Base-by-base conservation (phyloP, 2,797 vertebrate species). In the Brotula barbata region DNA sequence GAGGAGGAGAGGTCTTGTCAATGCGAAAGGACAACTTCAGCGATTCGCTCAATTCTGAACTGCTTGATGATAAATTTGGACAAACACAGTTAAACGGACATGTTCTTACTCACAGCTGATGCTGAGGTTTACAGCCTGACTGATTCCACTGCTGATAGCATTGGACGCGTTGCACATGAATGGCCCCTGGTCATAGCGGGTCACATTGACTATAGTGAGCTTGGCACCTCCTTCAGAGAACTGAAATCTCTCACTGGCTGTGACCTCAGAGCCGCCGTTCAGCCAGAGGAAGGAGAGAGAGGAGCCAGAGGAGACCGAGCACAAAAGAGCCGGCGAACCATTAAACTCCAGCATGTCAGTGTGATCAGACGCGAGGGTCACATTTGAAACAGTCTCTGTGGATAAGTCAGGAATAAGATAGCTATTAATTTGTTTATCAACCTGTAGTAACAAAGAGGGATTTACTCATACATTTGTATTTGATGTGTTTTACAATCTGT, bases 91-190 rank as follows among this genome's bases (percentile, higher is more conserved):
- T 23, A 21, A 33, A 45, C 8, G 14, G 11, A 56, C 10, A 2
- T 22, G 2, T 0, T 52, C 10, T 1, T 68, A 88, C 90, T 91
- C 64, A 92, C 90, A 92, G 76, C 28, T 86, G 68, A 91, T 71
- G 7, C 64, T 80, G 5, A 92, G 64, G n/a, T 33, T 43, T 1
- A 89, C 43, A 14, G 68, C 1, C 28, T 47, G 13, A 40, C 89
- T 90, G 21, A 45, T 78, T 31, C 7, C 71, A 1, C 74, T 70
- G 56, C 88, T 92, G 73, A 91, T 31, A 14, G 17, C 48, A 25
- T 92, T 93, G 13, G 21, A 62, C 43, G 67, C 89, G 1, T 7
- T 45, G 44, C 91, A 92, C 3, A 9, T 71, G 71, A 90, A 89
- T 0, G 85, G 88, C 5, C 90, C 91, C 16, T 36, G 49, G 61